Base-by-base conservation (phyloP, 2,113 vertebrate genomes). In the Melospiza melodia region DNA sequence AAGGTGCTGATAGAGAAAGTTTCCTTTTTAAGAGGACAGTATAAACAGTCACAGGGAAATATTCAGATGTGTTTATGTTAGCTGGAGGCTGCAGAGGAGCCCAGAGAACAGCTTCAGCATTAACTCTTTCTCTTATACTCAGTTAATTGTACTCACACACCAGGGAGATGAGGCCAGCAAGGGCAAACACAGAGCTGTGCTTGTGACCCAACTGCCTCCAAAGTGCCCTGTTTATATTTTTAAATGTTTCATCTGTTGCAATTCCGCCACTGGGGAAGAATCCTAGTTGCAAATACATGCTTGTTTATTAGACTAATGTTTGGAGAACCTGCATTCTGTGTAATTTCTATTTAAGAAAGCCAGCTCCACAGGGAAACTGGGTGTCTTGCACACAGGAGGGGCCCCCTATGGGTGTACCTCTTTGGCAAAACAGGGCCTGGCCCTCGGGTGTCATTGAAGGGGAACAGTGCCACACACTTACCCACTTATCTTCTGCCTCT, bases 21-120 rank as follows among this genome's bases (percentile, higher is more conserved):
- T 97, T 98, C 94, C 93, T 94, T 97, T 97, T 96, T 91, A 97
- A 97, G 95, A 89, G 87, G 51, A 39, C 55, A 84, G 6, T 96
- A 81, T 96, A 97, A 96, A 97, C 94, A 96, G 72, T 91, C 55
- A 39, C 23, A 90, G 82, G 73, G 95, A 97, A 96, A 84, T 68
- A 82, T 89, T 92, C 89, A 76, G 78, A 85, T 90, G 86, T 97
- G 96, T 97, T 97, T 97, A 97, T 97, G 59, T 97, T 97, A 97
- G 84, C 90, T 74, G 89, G 48, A 69, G 86, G 57, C 95, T 93
- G 57, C 66, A 73, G 73, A 91, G 73, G 37, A 77, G 63, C 35
- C 49, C 44, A 51, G 80, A 93, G 82, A 91, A 83, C 71, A 76
- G 66, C 61, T 66, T 73, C 59, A 85, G 17, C 1, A 2, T 96